Evolutionary conservation across 2,113 vertebrate species (phyloP), one percentile per base, ranked within the genome.

Genomic region (Callithrix jacchus): DNA sequence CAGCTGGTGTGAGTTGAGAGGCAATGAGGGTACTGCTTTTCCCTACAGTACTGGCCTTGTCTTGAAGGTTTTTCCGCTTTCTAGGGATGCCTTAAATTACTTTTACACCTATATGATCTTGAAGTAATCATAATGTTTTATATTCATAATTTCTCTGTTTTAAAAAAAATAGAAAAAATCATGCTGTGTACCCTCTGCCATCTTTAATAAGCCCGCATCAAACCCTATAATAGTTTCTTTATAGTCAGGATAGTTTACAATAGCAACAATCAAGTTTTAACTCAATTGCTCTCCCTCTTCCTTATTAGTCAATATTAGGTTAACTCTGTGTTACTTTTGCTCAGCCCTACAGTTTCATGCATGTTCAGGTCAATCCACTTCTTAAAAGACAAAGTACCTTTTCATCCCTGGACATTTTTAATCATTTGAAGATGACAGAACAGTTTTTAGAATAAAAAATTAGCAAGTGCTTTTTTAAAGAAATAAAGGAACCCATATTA

Each of bases 221-320:
- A 92, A 40, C 30, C 18, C 35, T 58, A 3, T 84, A 21, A 80
- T 89, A 85, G 52, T 94, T 90, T 95, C 37, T 92, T 92, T 94
- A 45, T 23, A 49, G n/a, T 94, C 49, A 85, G 27, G 25, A 95
- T 83, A 77, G 79, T 54, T 91, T 89, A 13, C 14, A 70, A n/a
- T 77, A 87, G 35, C 25, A n/a, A 23, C 6, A 89, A 40, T 58
- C 68, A 91, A 30, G 21, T 81, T 90, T 71, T 91, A 79, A 77
- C 37, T 84, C 30, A 35, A 3, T 64, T 80, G 64, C 27, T 83
- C 8, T 73, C n/a, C 47, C 6, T 49, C 11, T 76, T 35, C 76
- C 30, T 61, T 71, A 32, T 66, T 77, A 27, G 40, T 93, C 37
- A n/a, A 1, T 83, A 32, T 64, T 71, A 80, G 8, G 23, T 82